Evolutionary conservation across 2,113 vertebrate genomes (phyloP).

Genomic region (Progne subis): DNA sequence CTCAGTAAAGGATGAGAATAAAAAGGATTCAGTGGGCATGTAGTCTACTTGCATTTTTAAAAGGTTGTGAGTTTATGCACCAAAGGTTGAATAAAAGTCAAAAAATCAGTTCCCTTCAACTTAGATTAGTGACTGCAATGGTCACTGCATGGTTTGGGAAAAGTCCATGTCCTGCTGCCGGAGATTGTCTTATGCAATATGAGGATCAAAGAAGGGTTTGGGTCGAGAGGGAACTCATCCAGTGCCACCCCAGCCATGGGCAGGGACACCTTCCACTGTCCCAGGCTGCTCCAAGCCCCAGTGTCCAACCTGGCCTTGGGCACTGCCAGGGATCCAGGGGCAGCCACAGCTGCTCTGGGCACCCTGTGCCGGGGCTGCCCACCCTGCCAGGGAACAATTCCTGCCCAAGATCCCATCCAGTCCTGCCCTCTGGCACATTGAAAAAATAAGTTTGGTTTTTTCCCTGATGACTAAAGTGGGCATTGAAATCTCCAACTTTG

Average conservation of each 20-base stretch:
- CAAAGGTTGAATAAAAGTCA: background rate
- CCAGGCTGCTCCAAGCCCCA: background rate
- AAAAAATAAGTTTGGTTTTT: background rate
- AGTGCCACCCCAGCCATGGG: accelerated
- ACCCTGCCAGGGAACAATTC: background rate
- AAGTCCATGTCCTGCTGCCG: background rate
- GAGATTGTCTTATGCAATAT: background rate
- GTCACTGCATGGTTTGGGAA: background rate
- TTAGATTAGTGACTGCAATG: accelerated
- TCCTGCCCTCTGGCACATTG: background rate
- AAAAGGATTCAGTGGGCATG: background rate
- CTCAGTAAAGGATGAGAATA: background rate
- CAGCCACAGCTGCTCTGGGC: background rate
- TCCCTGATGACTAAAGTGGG: background rate
- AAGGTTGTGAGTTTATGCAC: background rate
- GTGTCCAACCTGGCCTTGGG: background rate
- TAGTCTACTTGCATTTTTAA: background rate
- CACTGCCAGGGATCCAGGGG: background rate
- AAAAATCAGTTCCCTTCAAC: background rate
- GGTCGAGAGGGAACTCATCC: accelerated
- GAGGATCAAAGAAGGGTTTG: background rate
- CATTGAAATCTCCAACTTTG: background rate
- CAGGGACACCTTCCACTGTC: background rate
- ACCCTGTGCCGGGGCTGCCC: background rate
- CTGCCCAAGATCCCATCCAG: background rate